Evolutionary conservation across 2,888 invertebrate species (phyloP), one percentile per base, ranked within the genome.

Genomic region (Protula sp.): DNA sequence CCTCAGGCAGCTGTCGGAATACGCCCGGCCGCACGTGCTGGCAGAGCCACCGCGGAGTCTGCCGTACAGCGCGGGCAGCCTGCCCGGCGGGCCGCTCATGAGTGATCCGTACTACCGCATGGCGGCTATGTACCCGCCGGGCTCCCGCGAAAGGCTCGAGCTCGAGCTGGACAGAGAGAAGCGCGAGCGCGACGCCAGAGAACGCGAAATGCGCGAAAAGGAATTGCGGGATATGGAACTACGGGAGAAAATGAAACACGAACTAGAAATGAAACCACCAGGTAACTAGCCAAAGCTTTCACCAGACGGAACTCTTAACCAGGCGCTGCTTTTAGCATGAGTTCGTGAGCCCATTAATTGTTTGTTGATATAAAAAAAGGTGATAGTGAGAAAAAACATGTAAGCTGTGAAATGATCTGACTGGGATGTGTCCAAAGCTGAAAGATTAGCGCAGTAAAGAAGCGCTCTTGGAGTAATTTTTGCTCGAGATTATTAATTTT

Each of bases 181-280:
- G 67, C 83, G 89, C 53, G 85, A 78, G 58, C 63, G 79, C 19
- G 79, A 79, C 57, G 75, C 74, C 3, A 65, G 79, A 30, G 79
- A 79, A 59, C 54, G 80, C n/a, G 78, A 79, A 47, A 59, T 77
- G 22, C 63, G 80, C 58, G 80, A 85, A 69, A 78, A 86, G 5
- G 86, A 87, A 71, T 80, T 87, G 38, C 76, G 86, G 27, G 91
- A 91, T 63, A 69, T 78, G 73, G 81, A 92, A 78, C 83, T 91
- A 67, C 89, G 89, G 76, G 91, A 91, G 74, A 85, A 92, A 67
- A 84, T 94, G 67, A 92, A 38, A 38, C 93, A 93, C 76, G 94
- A 83, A 89, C 67, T 79, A 65, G 94, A 83, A 87, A 86, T 80
- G 85, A 87, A 82, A 68, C 77, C 80, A 47, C 76, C 74, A 64